Evolutionary conservation across 2,888 invertebrate genomes (phyloP), one percentile per base, ranked within the genome.

Genomic region (Gastracanthus pulcherrimus): DNA sequence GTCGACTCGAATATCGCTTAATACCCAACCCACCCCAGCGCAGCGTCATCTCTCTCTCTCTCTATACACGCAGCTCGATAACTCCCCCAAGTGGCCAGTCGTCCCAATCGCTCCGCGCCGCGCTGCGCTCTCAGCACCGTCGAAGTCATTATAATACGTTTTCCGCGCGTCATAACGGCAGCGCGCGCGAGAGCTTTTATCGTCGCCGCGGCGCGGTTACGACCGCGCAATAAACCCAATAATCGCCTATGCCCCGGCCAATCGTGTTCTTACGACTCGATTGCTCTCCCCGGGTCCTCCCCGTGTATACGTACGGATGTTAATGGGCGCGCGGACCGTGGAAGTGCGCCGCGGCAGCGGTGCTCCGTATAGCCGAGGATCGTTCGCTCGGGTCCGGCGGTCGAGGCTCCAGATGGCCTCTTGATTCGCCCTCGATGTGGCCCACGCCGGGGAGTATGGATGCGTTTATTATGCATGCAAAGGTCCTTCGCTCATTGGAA

Each of bases 171-270:
- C 26, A 55, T 55, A 26, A 55, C 7, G 23, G 9, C 55, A 23
- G 51, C 23, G 23, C 23, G 6, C 1, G 19, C 7, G n/a, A 23
- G 26, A 16, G 62, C 48, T 64, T 78, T 78, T 78, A 78, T 71
- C 55, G 55, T 11, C 26, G 11, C 23, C 62, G 64, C n/a, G n/a
- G n/a, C n/a, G 38, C 23, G 55, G 62, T 71, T 64, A 64, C 51
- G 55, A 77, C 41, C 55, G 38, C 41, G 71, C 64, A 55, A 71
- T 71, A 78, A 71, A 64, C 71, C 26, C 78, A 78, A 71, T 71
- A 64, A 41, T 41, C 71, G 64, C 38, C 55, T 6, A n/a, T n/a
- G n/a, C 29, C 16, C 69, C 11, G 41, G 31, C 64, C 78, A 71
- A 55, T 78, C 77, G 19, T 36, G 60, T 51, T 64, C 70, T 70